Conservation (phyloP, 1,140 invertebrate species). For the Gerris buenoi region DNA sequence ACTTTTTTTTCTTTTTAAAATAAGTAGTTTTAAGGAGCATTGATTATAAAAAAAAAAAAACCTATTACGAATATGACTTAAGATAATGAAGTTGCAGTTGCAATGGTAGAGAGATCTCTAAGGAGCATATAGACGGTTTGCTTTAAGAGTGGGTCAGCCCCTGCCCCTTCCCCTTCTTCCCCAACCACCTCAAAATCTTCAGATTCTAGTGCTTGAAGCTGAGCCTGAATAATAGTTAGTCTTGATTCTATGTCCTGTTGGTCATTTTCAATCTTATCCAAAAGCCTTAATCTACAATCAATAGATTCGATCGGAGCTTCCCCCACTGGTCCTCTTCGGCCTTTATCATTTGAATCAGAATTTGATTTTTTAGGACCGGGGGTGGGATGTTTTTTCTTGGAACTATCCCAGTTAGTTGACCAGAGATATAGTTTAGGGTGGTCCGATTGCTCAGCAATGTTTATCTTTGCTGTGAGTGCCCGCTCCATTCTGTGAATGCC, state of each 20-base stretch:
- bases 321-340: background rate
- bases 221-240: conserved; percentile 58
- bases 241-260: conserved; percentile 52
- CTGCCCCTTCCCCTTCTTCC: background rate
- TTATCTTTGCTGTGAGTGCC: conserved; percentile 54
- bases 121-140: background rate
- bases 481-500: conserved; percentile 51
- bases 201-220: conserved; percentile 32
- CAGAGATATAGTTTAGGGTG: conserved; percentile 72
- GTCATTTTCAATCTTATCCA: conserved; percentile 60
- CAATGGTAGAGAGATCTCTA: background rate
- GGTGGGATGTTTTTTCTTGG: background rate
- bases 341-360: background rate
- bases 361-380: background rate
- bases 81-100: background rate
- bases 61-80: no score
- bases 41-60: no score
- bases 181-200: background rate
- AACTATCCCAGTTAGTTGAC: conserved; percentile 66
- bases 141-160: background rate
- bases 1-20: no score
- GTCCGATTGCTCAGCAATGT: conserved; percentile 58
- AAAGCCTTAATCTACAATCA: conserved; percentile 57
- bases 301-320: conserved; percentile 63
- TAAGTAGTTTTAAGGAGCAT: no score